Evolutionary conservation across 2,888 invertebrate species (phyloP), one percentile per base, ranked within the genome.

Genomic region (Chloroclysta siterata): DNA sequence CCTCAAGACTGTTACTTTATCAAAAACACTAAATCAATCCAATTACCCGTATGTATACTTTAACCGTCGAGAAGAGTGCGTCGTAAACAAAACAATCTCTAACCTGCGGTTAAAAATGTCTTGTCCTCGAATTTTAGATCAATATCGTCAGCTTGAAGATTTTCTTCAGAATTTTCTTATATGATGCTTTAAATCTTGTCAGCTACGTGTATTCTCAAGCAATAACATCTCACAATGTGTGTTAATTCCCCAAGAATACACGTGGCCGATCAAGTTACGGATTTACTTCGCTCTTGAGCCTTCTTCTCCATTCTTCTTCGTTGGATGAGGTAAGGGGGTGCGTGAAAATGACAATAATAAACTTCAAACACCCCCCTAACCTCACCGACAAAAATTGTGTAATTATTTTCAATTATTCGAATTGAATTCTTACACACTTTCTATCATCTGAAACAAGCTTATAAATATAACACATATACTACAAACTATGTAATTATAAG

Each of bases 141-240:
- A 39, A 42, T 22, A n/a, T 54, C 8, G 39, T 56, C 39, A 41
- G 41, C 36, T 44, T 51, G 52, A 50, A 33, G 11, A 33, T 48
- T 15, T 62, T 55, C 57, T 10, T n/a, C 2, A 22, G 22, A 44
- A 60, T 46, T 33, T 48, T 52, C 57, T 1, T 47, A 42, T 47
- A 28, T 70, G 93, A 81, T 78, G 93, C 80, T 58, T 83, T 79
- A 82, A 79, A 83, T 94, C 96, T 95, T 95, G 95, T 96, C 96
- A 97, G 97, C 97, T 97, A 98, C 98, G 98, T 98, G 98, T 98
- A 98, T 98, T 98, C 98, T 98, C 98, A 98, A 98, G 98, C 98
- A 98, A 98, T 98, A 98, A 98, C 98, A 98, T 95, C 97, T 96
- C 95, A 89, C 92, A 95, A 95, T 95, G 95, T 96, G 97, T 97